A percentile compares a stretch with the other conserved stretches of the same genome.
Conservation (phyloP, 1,140 invertebrate species). For the Adoxophyes honmai region DNA sequence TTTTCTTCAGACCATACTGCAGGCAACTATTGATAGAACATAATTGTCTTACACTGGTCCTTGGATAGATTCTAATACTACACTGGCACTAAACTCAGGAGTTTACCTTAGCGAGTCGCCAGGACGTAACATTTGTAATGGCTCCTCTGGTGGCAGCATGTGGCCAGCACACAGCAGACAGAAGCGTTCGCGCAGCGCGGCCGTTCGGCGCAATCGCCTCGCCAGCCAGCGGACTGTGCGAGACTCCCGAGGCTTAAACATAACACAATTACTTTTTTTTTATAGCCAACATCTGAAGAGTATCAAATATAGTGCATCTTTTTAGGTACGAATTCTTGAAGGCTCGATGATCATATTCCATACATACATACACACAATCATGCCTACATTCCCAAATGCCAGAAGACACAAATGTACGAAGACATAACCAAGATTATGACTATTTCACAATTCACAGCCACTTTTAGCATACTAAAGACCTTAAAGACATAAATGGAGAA, state of each 20-base stretch:
- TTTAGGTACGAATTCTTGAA: too few species aligned
- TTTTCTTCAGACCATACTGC: too few species aligned
- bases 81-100: neutral
- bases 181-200: neutral
- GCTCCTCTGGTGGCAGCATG: neutral
- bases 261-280: too few species aligned
- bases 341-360: too few species aligned
- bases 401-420: neutral
- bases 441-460: too few species aligned
- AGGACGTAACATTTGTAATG: neutral
- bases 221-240: slow-evolving; percentile 1
- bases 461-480: too few species aligned
- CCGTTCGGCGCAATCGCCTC: neutral
- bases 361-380: neutral
- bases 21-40: neutral
- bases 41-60: neutral
- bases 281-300: too few species aligned
- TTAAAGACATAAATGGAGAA: too few species aligned
- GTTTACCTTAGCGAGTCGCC: neutral
- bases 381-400: neutral
- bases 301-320: too few species aligned
- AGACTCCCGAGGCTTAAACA: neutral
- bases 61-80: neutral
- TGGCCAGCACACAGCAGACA: too few species aligned
- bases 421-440: too few species aligned